Base-by-base conservation (phyloP, 2,888 invertebrate species). In the Hypsopygia costalis region DNA sequence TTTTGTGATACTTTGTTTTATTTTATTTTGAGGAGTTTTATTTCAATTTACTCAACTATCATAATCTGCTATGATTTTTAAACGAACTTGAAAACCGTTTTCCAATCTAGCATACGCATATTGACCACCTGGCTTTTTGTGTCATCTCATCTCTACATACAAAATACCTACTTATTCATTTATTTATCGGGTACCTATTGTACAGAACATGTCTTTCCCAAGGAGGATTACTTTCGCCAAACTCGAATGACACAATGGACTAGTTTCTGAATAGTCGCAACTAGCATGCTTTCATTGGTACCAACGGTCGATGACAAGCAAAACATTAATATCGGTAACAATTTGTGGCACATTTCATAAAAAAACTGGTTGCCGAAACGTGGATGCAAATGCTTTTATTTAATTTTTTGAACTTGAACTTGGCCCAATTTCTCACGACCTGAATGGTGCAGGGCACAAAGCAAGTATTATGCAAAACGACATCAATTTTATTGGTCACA, bases 341-440 rank as follows among this genome's bases (percentile, higher is more conserved):
- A 67, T 68, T 65, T 62, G 61, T 54, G 64, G 63, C 62, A 60
- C 59, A 68, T 60, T 69, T 67, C 53, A 60, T 46, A 42, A 22
- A 42, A 22, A 35, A 57, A 74, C 75, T 61, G 63, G 75, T 77
- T 70, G 65, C 56, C 60, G 55, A 63, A 65, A 58, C 44, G 41
- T 31, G 38, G 36, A 34, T 41, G 39, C 16, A 42, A 34, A 59
- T 46, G 40, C 47, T 44, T 35, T 27, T 34, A 9, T 27, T 38
- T 39, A 34, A 57, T 45, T 51, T 40, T 50, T 30, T 46, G 56
- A 52, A 74, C 73, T 57, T 86, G 86, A 87, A 83, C 87, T 86
- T 87, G 83, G 71, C 81, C 80, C 58, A 82, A 57, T 69, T 86
- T 86, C 86, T 75, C 87, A 87, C 86, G 83, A 51, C 65, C 48